Evolutionary conservation across 2,797 vertebrate genomes (phyloP).

Genomic region (Sebastes cheni): DNA sequence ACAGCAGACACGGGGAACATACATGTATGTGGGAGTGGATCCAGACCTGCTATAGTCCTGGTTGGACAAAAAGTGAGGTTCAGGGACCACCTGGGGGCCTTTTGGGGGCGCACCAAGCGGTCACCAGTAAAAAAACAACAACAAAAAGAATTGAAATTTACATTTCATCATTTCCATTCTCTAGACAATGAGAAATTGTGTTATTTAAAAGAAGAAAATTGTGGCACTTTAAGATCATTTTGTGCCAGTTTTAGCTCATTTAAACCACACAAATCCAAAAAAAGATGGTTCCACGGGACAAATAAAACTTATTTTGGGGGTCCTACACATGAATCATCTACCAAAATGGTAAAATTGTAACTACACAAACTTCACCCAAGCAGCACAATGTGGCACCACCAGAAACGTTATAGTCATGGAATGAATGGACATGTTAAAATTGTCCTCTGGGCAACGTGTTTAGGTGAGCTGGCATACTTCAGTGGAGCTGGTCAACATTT

Average conservation of each 20-base stretch:
- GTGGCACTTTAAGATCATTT: no score
- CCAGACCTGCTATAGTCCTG: constrained; percentile 9
- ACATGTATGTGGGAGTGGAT: neutral
- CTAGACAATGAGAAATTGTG: neutral
- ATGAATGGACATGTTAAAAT: neutral
- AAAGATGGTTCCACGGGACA: neutral
- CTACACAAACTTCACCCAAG: neutral
- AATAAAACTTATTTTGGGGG: neutral
- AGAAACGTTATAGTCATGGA: neutral
- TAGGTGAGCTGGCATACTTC: no score
- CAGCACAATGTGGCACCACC: neutral
- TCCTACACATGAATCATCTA: neutral
- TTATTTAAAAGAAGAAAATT: no score
- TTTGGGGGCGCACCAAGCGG: neutral
- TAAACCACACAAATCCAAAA: neutral
- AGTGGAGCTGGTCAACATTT: no score
- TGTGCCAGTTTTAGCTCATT: no score
- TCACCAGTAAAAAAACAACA: neutral
- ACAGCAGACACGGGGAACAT: constrained; percentile 29
- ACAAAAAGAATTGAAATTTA: neutral
- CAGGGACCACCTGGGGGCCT: neutral
- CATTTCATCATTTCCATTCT: neutral
- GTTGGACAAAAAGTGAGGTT: constrained; percentile 3
- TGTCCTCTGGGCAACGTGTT: neutral
- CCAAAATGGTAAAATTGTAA: neutral